Evolutionary conservation across 2,113 vertebrate genomes (phyloP).

Genomic region (Merops nubicus): DNA sequence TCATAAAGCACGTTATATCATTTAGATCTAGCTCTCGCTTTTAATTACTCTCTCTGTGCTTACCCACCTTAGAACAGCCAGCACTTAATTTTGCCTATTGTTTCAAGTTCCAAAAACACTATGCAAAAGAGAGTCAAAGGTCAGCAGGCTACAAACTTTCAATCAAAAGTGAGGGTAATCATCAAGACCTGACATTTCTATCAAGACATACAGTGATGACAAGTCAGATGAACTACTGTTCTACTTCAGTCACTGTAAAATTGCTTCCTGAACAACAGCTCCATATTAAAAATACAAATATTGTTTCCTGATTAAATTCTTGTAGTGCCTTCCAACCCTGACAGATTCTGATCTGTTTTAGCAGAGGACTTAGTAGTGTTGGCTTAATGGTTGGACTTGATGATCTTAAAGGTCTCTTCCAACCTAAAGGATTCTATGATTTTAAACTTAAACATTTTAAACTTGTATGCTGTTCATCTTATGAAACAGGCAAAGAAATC

Average conservation of each 20-base stretch:
- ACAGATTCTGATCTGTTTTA: too few relatives aligned
- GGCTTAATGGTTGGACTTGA: too few relatives aligned
- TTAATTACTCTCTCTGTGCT: neutral
- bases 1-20: neutral
- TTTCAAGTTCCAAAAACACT: neutral
- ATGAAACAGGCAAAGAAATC: neutral
- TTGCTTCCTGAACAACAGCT: neutral
- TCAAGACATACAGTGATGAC: neutral
- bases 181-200: neutral
- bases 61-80: neutral
- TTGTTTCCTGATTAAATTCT: neutral
- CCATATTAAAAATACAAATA: neutral
- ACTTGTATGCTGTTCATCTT: neutral
- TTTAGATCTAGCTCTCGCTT: neutral
- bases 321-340: too few relatives aligned
- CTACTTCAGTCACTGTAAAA: neutral
- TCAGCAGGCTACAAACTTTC: neutral
- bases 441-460: neutral
- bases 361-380: too few relatives aligned
- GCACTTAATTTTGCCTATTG: neutral
- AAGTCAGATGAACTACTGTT: neutral
- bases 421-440: too few relatives aligned
- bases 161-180: neutral
- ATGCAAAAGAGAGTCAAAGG: neutral
- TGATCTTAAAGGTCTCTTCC: too few relatives aligned